A percentile compares a stretch with the other conserved stretches of the same genome.
Evolutionary conservation across 2,797 vertebrate genomes (phyloP).

Genomic region (Pagetopsis macropterus): DNA sequence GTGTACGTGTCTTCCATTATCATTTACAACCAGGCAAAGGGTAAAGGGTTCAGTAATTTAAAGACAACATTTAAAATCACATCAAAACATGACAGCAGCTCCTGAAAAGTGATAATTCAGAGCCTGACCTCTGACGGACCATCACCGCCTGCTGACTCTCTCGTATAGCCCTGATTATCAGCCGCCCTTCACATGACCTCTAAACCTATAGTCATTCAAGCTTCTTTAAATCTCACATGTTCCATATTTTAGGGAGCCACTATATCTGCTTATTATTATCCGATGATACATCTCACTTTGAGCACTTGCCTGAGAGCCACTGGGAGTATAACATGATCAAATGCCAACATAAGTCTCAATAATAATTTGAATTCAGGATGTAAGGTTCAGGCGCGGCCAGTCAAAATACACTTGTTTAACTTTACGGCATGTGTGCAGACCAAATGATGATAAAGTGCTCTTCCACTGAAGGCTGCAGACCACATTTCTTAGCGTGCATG

Average conservation of each 20-base stretch:
- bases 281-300: slow-evolving; percentile 7
- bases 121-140: slow-evolving; percentile 18
- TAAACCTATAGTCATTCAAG: slow-evolving; percentile 24
- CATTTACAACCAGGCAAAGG: slow-evolving; percentile 25
- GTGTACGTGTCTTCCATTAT: slow-evolving; percentile 26
- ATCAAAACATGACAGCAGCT: slow-evolving; percentile 19
- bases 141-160: slow-evolving; percentile 17
- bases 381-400: slow-evolving; percentile 41
- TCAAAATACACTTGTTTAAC: slow-evolving; percentile 53
- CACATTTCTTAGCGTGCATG: slow-evolving; percentile 38
- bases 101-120: slow-evolving; percentile 33
- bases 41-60: slow-evolving; percentile 33
- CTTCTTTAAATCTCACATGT: slow-evolving; percentile 17
- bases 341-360: slow-evolving; percentile 39
- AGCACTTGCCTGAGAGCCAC: slow-evolving; percentile 22
- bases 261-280: slow-evolving; percentile 18
- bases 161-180: slow-evolving; percentile 13
- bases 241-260: slow-evolving; percentile 14
- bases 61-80: slow-evolving; percentile 8
- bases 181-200: slow-evolving; percentile 31
- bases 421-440: slow-evolving; percentile 39
- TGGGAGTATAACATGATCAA: slow-evolving; percentile 32
- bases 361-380: slow-evolving; percentile 49
- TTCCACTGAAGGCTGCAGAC: slow-evolving; percentile 34
- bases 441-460: slow-evolving; percentile 65